Evolutionary conservation across 2,888 invertebrate genomes (phyloP), one percentile per base, ranked within the genome.

Genomic region (Gari tellinella): DNA sequence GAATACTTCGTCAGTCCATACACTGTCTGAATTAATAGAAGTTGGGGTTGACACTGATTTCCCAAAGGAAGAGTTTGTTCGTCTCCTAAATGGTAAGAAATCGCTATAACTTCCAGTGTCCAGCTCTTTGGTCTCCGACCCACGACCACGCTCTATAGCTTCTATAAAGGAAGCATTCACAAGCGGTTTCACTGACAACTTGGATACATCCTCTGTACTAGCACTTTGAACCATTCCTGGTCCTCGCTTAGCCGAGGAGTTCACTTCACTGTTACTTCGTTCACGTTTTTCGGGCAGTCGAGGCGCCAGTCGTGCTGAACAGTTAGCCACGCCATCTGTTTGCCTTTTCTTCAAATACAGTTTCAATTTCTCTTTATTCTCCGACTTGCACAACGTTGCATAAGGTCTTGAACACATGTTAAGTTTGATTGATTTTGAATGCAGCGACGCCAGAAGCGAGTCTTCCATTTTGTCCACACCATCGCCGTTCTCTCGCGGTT

Each of bases 71-170:
- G 4, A 21, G 1, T n/a, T n/a, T 40, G 12, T 49, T 15, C 45
- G 45, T 23, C 63, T 56, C 3, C 46, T 52, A 10, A 7, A 31
- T 4, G 10, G 10, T 7, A 31, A 4, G 10, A 4, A 7, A 19
- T 52, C 26, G 41, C 48, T 64, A 14, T 21, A 55, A 46, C 37
- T 46, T 38, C 61, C 65, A 41, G 37, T 40, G 1, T 51, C 55
- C 17, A 45, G 17, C 21, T 37, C 37, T 62, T 31, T 53, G 2
- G 60, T 64, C 15, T 74, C 72, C 2, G 70, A 65, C 3, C 52
- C 58, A 53, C 72, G 72, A 15, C 72, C 79, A 17, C 64, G 64
- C 56, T 75, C 72, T 25, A 79, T 75, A 1, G 79, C 79, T 46
- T 75, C 66, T 19, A 66, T 66, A 53, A 79, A 79, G 3, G 79